phyloP scores from a whole-genome alignment of 2,113 vertebrate species.

The Neoarius graeffei region DNA sequence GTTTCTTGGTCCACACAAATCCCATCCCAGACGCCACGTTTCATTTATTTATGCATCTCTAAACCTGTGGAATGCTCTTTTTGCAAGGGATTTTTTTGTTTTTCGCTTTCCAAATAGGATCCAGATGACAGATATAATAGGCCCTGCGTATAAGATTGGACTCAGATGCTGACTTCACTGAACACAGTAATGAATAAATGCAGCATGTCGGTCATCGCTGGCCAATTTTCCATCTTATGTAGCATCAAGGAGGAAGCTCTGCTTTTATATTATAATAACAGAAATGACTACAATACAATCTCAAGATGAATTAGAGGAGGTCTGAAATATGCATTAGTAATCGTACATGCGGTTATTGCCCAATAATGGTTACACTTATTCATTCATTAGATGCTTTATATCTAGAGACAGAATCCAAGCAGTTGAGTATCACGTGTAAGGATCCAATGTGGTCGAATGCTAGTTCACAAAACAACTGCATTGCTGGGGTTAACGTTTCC shows the following conservation, averaged over 20 bases:
- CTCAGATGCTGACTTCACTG: not conserved
- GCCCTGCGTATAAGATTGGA: not conserved
- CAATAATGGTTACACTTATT: not conserved
- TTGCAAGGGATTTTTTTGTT: not conserved
- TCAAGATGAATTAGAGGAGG: not conserved
- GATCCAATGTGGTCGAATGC: not conserved
- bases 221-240: not conserved
- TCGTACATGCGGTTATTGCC: not conserved
- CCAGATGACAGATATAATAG: not conserved
- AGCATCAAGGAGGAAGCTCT: not conserved
- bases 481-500: not conserved
- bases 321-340: not conserved
- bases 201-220: not conserved
- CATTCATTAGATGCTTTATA: not conserved
- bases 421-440: not conserved
- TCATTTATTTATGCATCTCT: not conserved
- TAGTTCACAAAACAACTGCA: not conserved
- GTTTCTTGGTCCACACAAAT: not conserved
- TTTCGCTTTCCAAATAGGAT: not conserved
- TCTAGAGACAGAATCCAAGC: not conserved
- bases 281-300: not conserved
- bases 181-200: not conserved
- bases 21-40: not conserved
- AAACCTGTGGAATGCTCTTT: not conserved
- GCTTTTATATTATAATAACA: not conserved